Evolutionary conservation across 2,888 invertebrate genomes (phyloP), one percentile per base, ranked within the genome.

Genomic region (Notodonta dromedarius): DNA sequence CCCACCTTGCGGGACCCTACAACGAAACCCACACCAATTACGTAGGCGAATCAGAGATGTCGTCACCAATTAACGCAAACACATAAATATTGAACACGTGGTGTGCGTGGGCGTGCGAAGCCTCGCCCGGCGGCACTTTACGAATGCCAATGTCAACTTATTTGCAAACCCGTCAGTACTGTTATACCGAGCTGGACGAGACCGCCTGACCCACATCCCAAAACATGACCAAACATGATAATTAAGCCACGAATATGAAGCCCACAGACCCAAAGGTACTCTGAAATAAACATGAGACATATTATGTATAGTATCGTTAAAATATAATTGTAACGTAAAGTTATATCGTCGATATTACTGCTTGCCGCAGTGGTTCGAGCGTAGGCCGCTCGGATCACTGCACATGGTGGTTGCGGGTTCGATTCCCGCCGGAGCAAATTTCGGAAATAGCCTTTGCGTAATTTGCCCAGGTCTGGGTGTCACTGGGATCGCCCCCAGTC

Each of bases 121-220:
- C 63, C 72, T 72, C 63, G 70, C 64, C 63, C 71, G 58, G 70
- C 65, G 63, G 69, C 63, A 54, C 67, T 73, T 75, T 77, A 79
- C 84, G 90, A 91, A 89, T 91, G 88, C 86, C 89, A 90, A 90
- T 89, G 89, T 86, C 88, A 86, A 81, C 82, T 88, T 77, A 90
- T 91, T 91, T 89, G 88, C 88, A 91, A 91, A 88, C 90, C 79
- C 75, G 88, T 86, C 84, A 63, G 70, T 86, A 88, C 90, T 84
- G 88, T 88, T 88, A 88, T 75, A 67, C 62, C 60, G 69, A 60
- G 50, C 59, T 55, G 55, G 66, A 70, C 68, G 66, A 82, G 79
- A 79, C 73, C 67, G 74, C 78, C 73, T 88, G 88, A 88, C 91
- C 91, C 76, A 90, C 83, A 83, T 86, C 69, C 58, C 50, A 58